Evolutionary conservation across 2,888 invertebrate genomes (phyloP).

Genomic region (Agapetus fuscipes): DNA sequence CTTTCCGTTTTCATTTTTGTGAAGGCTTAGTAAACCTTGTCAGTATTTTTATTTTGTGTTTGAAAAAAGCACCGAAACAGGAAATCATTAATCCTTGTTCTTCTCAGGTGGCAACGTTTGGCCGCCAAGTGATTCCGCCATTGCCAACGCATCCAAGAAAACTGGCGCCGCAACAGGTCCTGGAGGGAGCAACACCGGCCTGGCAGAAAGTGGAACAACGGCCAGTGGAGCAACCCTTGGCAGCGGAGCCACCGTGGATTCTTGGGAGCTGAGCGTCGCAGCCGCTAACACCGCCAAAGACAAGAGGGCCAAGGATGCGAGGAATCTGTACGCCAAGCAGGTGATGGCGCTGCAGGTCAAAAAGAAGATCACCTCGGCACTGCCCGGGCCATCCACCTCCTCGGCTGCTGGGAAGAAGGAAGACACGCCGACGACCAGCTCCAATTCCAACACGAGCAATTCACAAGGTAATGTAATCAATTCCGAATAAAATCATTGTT

Average conservation of each 20-base stretch:
- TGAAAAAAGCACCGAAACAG: too few relatives aligned
- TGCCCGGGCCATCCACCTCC: slow-evolving; percentile 8
- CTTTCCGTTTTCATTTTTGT: too few relatives aligned
- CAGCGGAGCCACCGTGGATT: slow-evolving; percentile 59
- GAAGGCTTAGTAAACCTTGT: too few relatives aligned
- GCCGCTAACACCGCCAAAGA: slow-evolving; percentile 84
- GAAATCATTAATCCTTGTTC: too few relatives aligned
- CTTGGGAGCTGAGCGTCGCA: slow-evolving; percentile 70
- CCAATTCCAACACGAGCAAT: slow-evolving; percentile 11
- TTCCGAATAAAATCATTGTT: too few relatives aligned
- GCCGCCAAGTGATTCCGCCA: slow-evolving; percentile 1
- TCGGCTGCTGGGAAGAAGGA: slow-evolving; percentile 15
- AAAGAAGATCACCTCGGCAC: slow-evolving; percentile 29
- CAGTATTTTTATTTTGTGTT: too few relatives aligned
- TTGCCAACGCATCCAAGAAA: slow-evolving; percentile 1
- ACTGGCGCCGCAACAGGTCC: slow-evolving; percentile 40
- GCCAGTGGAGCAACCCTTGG: too few relatives aligned
- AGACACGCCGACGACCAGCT: slow-evolving; percentile 7
- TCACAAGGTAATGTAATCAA: slow-evolving; percentile 14
- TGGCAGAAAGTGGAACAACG: slow-evolving; percentile 67
- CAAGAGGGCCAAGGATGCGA: slow-evolving; percentile 76
- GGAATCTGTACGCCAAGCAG: slow-evolving; percentile 49
- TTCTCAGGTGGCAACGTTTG: slow-evolving; percentile 1
- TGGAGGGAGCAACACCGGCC: slow-evolving; percentile 45
- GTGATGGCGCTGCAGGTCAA: slow-evolving; percentile 28